Percentiles rank a stretch among this genome's conserved stretches.
phyloP scores from a whole-genome alignment of 2,113 vertebrate genomes.

The Ibidorhyncha struthersii region DNA sequence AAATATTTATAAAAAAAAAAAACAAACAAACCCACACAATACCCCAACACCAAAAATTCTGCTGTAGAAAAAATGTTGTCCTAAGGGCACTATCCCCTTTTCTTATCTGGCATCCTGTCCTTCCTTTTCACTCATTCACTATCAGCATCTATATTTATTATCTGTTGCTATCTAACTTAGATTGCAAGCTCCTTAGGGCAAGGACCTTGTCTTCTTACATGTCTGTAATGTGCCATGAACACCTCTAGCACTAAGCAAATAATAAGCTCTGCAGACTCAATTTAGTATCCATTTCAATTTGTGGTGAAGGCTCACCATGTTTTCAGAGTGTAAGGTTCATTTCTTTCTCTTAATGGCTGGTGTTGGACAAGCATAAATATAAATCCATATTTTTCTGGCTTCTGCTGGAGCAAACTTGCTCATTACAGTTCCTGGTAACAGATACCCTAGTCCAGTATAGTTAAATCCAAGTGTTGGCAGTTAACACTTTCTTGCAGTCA shows the following conservation, averaged over 20 bases:
- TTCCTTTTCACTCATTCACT: background rate
- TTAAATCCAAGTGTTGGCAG: background rate
- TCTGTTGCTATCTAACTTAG: conserved; percentile 38
- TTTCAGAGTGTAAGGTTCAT: conserved; percentile 1
- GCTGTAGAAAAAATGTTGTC: background rate
- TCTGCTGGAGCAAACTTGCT: conserved; percentile 16
- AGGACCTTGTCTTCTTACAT: conserved; percentile 33
- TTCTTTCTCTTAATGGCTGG: conserved; percentile 20
- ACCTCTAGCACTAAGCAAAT: conserved; percentile 52
- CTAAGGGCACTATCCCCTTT: background rate
- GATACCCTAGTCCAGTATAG: background rate
- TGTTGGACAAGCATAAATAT: conserved; percentile 5
- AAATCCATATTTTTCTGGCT: conserved; percentile 21
- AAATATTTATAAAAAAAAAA: background rate
- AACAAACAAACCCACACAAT: too few relatives aligned
- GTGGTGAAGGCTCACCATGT: conserved; percentile 24
- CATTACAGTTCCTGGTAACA: conserved; percentile 3
- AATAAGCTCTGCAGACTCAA: conserved; percentile 38
- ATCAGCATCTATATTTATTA: conserved; percentile 35
- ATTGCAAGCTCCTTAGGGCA: conserved; percentile 41
- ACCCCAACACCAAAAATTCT: accelerated
- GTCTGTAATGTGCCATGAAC: conserved; percentile 20
- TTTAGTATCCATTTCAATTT: conserved; percentile 62
- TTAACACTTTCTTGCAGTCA: background rate
- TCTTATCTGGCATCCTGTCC: background rate